Evolutionary conservation across 2,888 invertebrate genomes (phyloP), one percentile per base, ranked within the genome.

Genomic region (Helleia helle): DNA sequence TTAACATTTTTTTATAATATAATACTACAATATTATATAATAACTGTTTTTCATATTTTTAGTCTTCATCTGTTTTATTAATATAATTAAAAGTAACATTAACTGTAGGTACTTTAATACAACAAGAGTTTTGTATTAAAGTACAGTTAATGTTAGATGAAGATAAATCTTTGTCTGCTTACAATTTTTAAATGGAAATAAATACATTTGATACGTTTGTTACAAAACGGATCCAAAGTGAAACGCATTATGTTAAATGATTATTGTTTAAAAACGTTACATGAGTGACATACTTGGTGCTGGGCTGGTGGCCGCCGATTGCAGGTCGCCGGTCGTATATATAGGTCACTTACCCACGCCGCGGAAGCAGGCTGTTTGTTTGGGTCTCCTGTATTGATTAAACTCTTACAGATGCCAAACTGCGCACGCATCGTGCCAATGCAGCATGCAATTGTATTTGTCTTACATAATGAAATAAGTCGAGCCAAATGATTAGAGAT

Each of bases 351-450:
- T 65, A 77, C 72, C 70, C 74, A 73, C 65, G 66, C 64, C 64
- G 59, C 50, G 59, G 64, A 59, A 63, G 67, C 55, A 57, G 62
- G 62, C 56, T 59, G 71, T 74, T 79, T 81, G 81, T 83, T 83
- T 83, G 81, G 83, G 81, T 83, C 74, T 59, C 64, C 49, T 52
- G 62, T 81, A 81, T 81, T 71, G 83, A 83, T 77, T 71, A 61
- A 36, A 26, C 40, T 29, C 38, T 41, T 46, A 44, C 42, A 43
- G 34, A 42, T 47, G 50, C 53, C 57, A 52, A 48, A 49, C 55
- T 75, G 79, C 77, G 80, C 74, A 70, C 76, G 74, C 77, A 75
- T 57, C 47, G 42, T 48, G 46, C 49, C 44, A 46, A 49, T 49
- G 52, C 50, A 52, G 48, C 38, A 42, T 40, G n/a, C n/a, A n/a